Evolutionary conservation across 2,797 vertebrate species (phyloP).

Genomic region (Rhinichthys osculus): DNA sequence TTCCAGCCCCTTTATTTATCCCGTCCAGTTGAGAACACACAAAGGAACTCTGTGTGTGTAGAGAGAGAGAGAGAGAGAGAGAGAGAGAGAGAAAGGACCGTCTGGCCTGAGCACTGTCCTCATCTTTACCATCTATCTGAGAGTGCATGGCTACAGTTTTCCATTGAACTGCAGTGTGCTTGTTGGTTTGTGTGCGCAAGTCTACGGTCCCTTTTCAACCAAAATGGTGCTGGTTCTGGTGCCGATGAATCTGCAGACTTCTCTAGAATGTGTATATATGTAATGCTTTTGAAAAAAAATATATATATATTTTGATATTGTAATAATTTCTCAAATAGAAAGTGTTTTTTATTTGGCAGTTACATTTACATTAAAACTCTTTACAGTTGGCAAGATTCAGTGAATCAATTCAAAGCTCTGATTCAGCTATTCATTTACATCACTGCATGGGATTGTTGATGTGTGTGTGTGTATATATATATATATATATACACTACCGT

Average conservation of each 20-base stretch:
- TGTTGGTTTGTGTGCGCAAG: conserved; percentile 53
- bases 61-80: neutral
- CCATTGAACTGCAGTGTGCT: conserved; percentile 58
- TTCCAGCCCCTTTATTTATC: conserved; percentile 21
- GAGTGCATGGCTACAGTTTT: conserved; percentile 74
- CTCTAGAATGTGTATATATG: neutral
- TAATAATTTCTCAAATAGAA: neutral
- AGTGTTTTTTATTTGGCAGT: neutral
- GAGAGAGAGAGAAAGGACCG: neutral
- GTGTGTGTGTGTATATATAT: too few relatives aligned
- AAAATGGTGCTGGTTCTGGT: conserved; percentile 13
- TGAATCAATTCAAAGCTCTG: neutral
- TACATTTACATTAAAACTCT: neutral
- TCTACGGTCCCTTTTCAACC: neutral
- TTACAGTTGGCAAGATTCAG: neutral
- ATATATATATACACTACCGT: too few relatives aligned
- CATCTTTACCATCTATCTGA: conserved; percentile 55
- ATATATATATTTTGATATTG: neutral
- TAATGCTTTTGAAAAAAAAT: neutral
- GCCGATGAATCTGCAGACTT: neutral
- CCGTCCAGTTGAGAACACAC: conserved; percentile 13
- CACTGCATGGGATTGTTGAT: neutral
- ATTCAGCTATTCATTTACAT: neutral
- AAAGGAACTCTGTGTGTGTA: neutral
- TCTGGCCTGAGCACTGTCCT: conserved; percentile 5